These are phyloP conservation scores for Tachystola acroxantha DNA, from an alignment of 2,888 invertebrate species.

Conservation along the genomic window DNA sequence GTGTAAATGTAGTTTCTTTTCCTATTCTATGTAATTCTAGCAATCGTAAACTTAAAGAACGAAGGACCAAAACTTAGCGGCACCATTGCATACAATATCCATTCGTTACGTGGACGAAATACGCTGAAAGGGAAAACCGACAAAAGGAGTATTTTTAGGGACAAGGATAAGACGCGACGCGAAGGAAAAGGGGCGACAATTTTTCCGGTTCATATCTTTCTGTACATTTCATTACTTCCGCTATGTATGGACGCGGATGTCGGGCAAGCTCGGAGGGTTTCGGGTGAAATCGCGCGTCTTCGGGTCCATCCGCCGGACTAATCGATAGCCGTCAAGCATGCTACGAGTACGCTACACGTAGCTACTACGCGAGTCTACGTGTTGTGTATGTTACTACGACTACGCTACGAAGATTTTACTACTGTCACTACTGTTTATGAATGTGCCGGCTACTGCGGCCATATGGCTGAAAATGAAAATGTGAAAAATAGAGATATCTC, in stretches of 20 bases:
- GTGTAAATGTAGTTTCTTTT: no score
- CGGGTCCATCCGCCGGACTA: slow-evolving; percentile 50
- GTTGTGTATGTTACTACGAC: slow-evolving; percentile 37
- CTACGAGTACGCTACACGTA: slow-evolving; percentile 40
- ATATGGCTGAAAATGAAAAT: no score
- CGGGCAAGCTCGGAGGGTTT: slow-evolving; percentile 40
- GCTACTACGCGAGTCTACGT: slow-evolving; percentile 61
- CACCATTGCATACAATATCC: slow-evolving; percentile 37
- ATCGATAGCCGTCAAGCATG: slow-evolving; percentile 64
- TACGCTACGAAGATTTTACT: slow-evolving; percentile 45
- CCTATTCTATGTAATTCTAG: no score
- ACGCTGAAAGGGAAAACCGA: slow-evolving; percentile 56
- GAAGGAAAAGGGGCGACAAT: slow-evolving; percentile 71
- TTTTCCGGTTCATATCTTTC: slow-evolving; percentile 76
- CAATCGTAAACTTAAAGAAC: neutral
- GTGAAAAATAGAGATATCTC: no score
- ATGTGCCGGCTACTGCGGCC: no score
- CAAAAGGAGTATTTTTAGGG: slow-evolving; percentile 50
- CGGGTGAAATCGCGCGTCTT: slow-evolving; percentile 41
- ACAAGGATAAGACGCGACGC: slow-evolving; percentile 55
- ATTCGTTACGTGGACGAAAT: slow-evolving; percentile 43
- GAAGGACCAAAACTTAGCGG: slow-evolving; percentile 26
- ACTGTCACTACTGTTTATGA: slow-evolving; percentile 29
- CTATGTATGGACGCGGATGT: slow-evolving; percentile 57
- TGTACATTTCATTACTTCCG: slow-evolving; percentile 77